phyloP scores from a whole-genome alignment of 2,113 vertebrate species.

The Salvelinus alpinus region DNA sequence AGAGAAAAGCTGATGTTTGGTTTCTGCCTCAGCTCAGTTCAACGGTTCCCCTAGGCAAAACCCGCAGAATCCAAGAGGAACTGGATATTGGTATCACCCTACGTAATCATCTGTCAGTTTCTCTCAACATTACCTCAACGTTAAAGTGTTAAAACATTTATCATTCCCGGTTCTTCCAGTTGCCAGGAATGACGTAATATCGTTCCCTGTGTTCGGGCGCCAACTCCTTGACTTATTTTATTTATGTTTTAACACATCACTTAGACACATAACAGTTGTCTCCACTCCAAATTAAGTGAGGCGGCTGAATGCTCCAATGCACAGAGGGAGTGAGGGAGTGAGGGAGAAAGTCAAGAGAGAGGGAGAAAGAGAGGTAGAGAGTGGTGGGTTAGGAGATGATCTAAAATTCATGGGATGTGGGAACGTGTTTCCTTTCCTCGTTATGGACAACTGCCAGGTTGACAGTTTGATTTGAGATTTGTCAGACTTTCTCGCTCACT shows the following conservation, averaged over 20 bases:
- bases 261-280: conserved; percentile 7
- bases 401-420: conserved; percentile 26
- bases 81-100: conserved; percentile 3
- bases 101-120: conserved; percentile 1
- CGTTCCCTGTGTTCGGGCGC: background rate
- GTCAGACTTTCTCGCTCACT: background rate
- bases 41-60: background rate
- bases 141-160: conserved; percentile 5
- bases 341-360: background rate
- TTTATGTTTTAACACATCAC: conserved; percentile 18
- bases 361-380: too few relatives aligned
- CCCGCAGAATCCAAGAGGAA: background rate
- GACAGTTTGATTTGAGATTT: conserved; percentile 14
- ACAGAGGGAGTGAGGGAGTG: background rate
- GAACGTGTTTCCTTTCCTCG: background rate
- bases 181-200: background rate
- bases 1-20: background rate
- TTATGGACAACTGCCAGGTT: conserved; percentile 25
- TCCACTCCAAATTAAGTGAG: background rate
- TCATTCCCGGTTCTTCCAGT: background rate
- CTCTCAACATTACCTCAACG: background rate
- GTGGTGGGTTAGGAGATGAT: background rate
- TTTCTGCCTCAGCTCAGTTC: background rate
- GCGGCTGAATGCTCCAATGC: background rate
- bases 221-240: conserved; percentile 13